These are phyloP conservation scores for Orestias chungarensis DNA, from an alignment of 2,797 vertebrate genomes.

Conservation along the genomic window DNA sequence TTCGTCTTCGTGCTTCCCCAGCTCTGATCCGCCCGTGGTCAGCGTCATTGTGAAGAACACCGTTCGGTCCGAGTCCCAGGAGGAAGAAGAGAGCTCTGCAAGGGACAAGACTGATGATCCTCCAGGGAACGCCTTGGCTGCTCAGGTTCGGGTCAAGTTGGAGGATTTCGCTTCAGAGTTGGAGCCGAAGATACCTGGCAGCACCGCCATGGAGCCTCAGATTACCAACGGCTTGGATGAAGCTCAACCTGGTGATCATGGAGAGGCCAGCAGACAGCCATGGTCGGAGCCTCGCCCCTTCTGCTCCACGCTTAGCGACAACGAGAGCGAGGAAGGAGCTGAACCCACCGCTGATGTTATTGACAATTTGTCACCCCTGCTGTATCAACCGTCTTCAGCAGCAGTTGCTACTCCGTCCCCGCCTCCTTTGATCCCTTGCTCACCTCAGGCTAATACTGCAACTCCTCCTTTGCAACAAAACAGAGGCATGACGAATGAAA, in stretches of 20 bases:
- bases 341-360: constrained; percentile 49
- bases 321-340: constrained; percentile 32
- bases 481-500: constrained; percentile 33
- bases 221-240: constrained; percentile 86
- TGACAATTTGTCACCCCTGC: constrained; percentile 61
- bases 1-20: constrained; percentile 60
- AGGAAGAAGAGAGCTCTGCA: constrained; percentile 48
- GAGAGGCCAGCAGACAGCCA: constrained; percentile 45
- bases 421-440: constrained; percentile 37
- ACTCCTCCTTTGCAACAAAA: constrained; percentile 57
- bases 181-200: constrained; percentile 41
- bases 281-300: constrained; percentile 63
- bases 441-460: constrained; percentile 28
- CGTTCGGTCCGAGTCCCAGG: constrained; percentile 79
- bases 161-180: constrained; percentile 46
- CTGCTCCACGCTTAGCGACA: constrained; percentile 48
- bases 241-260: constrained; percentile 6
- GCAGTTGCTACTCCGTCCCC: constrained; percentile 12
- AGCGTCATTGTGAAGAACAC: constrained; percentile 98
- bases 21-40: constrained; percentile 84
- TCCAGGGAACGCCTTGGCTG: constrained; percentile 34
- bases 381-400: constrained; percentile 38
- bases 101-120: constrained; percentile 31
- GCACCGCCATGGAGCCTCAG: constrained; percentile 49
- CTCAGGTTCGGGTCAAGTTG: constrained; percentile 53